Conservation (phyloP, 2,888 invertebrate species). For the Parasteatoda lunata region DNA sequence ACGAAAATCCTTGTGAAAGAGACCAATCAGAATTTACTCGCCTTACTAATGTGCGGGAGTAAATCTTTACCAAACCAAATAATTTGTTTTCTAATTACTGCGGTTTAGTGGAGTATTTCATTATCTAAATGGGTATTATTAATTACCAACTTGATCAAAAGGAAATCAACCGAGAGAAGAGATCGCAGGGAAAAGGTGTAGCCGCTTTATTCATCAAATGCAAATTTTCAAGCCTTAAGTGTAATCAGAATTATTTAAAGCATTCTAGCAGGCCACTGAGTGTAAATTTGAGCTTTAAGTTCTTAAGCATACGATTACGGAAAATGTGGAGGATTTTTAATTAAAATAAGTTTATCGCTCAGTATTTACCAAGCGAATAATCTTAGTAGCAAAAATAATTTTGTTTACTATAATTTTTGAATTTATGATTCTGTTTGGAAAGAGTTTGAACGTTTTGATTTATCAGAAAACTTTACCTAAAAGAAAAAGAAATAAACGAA, state of each 20-base stretch:
- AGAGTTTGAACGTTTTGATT: too few relatives aligned
- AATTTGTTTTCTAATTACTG: constrained; percentile 43
- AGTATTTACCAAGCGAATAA: too few relatives aligned
- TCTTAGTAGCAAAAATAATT: too few relatives aligned
- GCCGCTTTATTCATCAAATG: constrained; percentile 5
- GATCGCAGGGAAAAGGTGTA: constrained; percentile 9
- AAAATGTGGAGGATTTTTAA: constrained; percentile 4
- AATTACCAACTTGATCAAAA: constrained; percentile 47
- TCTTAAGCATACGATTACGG: constrained; percentile 32
- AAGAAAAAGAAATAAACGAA: too few relatives aligned
- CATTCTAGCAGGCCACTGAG: constrained; percentile 11
- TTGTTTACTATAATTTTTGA: too few relatives aligned
- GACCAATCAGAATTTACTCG: too few relatives aligned
- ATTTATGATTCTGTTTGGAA: too few relatives aligned
- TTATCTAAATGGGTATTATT: constrained; percentile 35
- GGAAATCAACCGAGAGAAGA: constrained; percentile 35
- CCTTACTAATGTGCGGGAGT: not conserved
- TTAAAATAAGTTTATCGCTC: not conserved
- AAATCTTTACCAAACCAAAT: not conserved
- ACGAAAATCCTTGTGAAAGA: too few relatives aligned
- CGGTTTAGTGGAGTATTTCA: constrained; percentile 30
- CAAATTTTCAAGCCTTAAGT: constrained; percentile 22
- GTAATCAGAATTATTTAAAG: constrained; percentile 33
- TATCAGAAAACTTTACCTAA: too few relatives aligned
- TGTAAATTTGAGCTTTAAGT: constrained; percentile 4